Conservation (phyloP, 2,888 invertebrate species). For the Parochlus steinenii region DNA sequence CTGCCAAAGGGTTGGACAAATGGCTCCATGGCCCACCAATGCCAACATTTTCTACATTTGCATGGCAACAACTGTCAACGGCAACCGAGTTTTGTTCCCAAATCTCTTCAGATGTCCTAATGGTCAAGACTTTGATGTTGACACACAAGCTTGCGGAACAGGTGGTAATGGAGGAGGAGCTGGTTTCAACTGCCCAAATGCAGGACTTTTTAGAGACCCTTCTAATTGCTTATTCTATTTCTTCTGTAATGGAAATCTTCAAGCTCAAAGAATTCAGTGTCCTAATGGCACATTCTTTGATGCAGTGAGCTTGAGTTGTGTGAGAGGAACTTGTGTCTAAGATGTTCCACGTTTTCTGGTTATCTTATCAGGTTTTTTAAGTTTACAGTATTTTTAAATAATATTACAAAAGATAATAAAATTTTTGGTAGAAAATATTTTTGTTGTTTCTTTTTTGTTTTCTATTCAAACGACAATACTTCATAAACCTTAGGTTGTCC, state of each 20-base stretch:
- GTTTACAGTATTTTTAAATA: no score
- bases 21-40: conserved; percentile 11
- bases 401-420: no score
- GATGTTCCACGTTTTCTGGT: no score
- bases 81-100: conserved; percentile 8
- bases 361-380: no score
- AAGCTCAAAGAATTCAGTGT: conserved; percentile 5
- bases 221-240: conserved; percentile 13
- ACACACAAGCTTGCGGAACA: conserved; percentile 6
- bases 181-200: conserved; percentile 18
- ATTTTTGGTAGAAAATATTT: no score
- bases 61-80: conserved; percentile 7
- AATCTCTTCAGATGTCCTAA: conserved; percentile 6
- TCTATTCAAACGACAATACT: no score
- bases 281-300: conserved; percentile 9
- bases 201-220: conserved; percentile 27
- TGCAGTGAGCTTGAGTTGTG: not conserved
- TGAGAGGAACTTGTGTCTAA: conserved; percentile 9
- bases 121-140: conserved; percentile 3
- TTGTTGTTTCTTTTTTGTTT: no score
- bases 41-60: conserved; percentile 10
- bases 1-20: conserved; percentile 18
- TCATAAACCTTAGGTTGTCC: no score
- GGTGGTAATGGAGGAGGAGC: not conserved
- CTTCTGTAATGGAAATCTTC: conserved; percentile 10